A percentile compares a stretch with the other conserved stretches of the same genome.
These are phyloP conservation scores for Lindbergichthys nudifrons DNA, from an alignment of 2,797 vertebrate species.

Conservation along the genomic window DNA sequence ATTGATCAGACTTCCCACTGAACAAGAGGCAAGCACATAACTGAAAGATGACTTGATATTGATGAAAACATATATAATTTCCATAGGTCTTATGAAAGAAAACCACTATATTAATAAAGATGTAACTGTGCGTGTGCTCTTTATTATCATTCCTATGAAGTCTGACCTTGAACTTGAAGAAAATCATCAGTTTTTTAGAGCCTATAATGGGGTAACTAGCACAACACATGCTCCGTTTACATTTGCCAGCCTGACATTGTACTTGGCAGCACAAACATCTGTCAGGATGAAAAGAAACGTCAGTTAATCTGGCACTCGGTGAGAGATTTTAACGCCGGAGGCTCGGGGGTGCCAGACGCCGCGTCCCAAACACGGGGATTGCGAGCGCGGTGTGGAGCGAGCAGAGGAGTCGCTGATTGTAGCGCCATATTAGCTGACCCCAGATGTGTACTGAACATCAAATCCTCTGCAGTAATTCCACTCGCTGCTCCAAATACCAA, in stretches of 20 bases:
- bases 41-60: not conserved
- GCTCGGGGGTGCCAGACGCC: slow-evolving; percentile 35
- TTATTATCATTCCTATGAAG: slow-evolving; percentile 10
- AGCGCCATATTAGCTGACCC: slow-evolving; percentile 81
- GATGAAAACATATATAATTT: not conserved
- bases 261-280: slow-evolving; percentile 50
- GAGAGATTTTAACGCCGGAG: slow-evolving; percentile 46
- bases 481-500: slow-evolving; percentile 87
- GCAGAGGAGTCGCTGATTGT: slow-evolving; percentile 62
- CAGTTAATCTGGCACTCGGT: slow-evolving; percentile 54
- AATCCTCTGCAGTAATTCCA: slow-evolving; percentile 87
- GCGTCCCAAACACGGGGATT: slow-evolving; percentile 57
- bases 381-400: slow-evolving; percentile 24
- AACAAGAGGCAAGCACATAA: not conserved
- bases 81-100: not conserved
- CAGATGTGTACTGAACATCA: slow-evolving; percentile 86
- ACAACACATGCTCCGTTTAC: slow-evolving; percentile 40
- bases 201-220: slow-evolving; percentile 10
- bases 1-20: slow-evolving; percentile 21
- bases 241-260: slow-evolving; percentile 37
- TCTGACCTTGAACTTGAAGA: slow-evolving; percentile 35
- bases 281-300: slow-evolving; percentile 40
- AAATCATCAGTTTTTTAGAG: slow-evolving; percentile 2
- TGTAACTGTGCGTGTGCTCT: not conserved
- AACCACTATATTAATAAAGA: slow-evolving; percentile 2